Evolutionary conservation across 2,113 vertebrate genomes (phyloP), one percentile per base, ranked within the genome.

Genomic region (Lucifuga dentata): DNA sequence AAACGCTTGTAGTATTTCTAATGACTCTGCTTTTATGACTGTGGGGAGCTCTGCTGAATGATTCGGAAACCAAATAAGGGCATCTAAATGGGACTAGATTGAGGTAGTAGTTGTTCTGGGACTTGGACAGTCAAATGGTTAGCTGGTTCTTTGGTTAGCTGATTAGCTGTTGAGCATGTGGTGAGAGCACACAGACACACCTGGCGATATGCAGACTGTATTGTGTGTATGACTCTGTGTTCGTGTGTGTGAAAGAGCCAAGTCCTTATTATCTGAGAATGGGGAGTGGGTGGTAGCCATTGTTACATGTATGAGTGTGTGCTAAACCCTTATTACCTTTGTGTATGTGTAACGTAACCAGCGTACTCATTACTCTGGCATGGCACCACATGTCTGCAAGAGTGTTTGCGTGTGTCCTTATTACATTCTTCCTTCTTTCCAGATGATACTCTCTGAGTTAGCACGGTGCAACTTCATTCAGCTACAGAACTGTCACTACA

Each of bases 221-320:
- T 62, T 72, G 49, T 64, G 23, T 56, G 32, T 71, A 40, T 68
- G 50, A n/a, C 68, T 71, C 40, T 80, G 13, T 55, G 50, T 24
- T 44, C 8, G 16, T n/a, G 53, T 45, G 48, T 41, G 64, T 21
- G 62, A 24, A 58, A 19, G 71, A 48, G 80, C 76, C 73, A 76
- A 77, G 56, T 50, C 63, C 45, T 78, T 74, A 84, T 87, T 82
- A 84, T 67, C 57, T 86, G 73, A 82, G 39, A 53, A 53, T 58
- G 67, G 32, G 62, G 48, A 73, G 19, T 72, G 75, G 19, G 66
- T 69, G 86, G 50, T 84, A 58, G 83, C 77, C 73, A 75, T 58
- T 77, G 21, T 53, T 43, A 39, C 11, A 10, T 43, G n/a, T 10
- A 71, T 52, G 6, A 44, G 55, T 77, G 79, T 55, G 44, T 72